phyloP scores from a whole-genome alignment of 1,140 invertebrate species.

The Cydia fagiglandana region DNA sequence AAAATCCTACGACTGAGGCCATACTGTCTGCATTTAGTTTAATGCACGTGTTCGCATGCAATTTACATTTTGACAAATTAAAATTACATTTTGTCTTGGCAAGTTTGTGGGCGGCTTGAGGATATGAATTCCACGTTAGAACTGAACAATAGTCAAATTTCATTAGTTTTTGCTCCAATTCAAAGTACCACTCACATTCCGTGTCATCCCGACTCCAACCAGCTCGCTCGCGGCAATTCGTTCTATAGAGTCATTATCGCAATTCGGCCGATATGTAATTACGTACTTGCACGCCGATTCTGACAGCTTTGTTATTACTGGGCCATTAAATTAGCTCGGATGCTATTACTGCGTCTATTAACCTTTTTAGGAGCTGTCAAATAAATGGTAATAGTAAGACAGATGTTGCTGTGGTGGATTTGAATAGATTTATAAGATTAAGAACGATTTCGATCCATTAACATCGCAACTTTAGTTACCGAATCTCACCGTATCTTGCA shows the following conservation, averaged over 20 bases:
- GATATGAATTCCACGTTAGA: no score
- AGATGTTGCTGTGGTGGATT: neutral
- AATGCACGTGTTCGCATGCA: no score
- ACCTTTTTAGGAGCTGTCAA: slow-evolving; percentile 23
- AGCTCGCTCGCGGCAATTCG: slow-evolving; percentile 45
- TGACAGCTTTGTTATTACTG: slow-evolving; percentile 21
- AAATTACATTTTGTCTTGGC: no score
- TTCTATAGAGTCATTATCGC: slow-evolving; percentile 57
- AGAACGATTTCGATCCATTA: neutral
- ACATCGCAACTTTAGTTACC: no score
- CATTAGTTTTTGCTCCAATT: neutral
- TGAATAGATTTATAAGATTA: neutral
- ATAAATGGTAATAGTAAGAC: neutral
- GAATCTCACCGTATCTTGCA: no score
- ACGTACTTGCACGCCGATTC: neutral
- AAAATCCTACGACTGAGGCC: no score
- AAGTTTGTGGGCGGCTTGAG: no score
- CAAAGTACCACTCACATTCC: neutral
- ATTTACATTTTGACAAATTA: no score
- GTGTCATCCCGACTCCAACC: slow-evolving; percentile 33
- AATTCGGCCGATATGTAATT: slow-evolving; percentile 38
- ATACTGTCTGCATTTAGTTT: no score
- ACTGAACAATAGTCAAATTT: neutral
- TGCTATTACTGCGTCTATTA: slow-evolving; percentile 16
- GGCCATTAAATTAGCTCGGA: slow-evolving; percentile 6